Conservation (phyloP, 2,888 invertebrate species). For the Axea sp. region DNA sequence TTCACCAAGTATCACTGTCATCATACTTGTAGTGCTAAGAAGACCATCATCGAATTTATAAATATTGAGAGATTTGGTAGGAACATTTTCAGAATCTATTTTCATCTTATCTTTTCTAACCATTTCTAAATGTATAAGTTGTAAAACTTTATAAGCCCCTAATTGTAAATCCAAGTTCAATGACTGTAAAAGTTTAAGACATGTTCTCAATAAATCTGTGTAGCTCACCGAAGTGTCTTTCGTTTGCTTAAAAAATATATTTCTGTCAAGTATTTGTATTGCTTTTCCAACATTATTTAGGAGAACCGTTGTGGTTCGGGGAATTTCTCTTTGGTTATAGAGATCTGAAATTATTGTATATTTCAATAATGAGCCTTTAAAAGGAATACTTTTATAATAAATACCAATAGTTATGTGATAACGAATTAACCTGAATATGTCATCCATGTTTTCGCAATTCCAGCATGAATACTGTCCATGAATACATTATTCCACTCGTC, state of each 20-base stretch:
- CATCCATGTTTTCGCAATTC: conserved; percentile 81
- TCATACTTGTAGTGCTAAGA: conserved; percentile 78
- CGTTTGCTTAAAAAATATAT: conserved; percentile 65
- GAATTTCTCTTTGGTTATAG: conserved; percentile 66
- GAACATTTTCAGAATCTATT: conserved; percentile 78
- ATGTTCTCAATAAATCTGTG: conserved; percentile 73
- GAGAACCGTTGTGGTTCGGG: conserved; percentile 64
- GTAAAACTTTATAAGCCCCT: conserved; percentile 80
- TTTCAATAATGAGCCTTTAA: neutral
- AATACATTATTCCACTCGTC: conserved; percentile 91
- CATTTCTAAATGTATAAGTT: conserved; percentile 78
- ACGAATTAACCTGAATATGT: conserved; percentile 70
- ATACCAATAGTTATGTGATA: neutral
- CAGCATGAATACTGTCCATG: conserved; percentile 82
- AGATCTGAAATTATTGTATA: conserved; percentile 62
- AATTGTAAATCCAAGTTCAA: conserved; percentile 79
- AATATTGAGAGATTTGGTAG: conserved; percentile 78
- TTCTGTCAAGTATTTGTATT: conserved; percentile 69
- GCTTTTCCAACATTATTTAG: conserved; percentile 72
- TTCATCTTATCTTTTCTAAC: conserved; percentile 79
- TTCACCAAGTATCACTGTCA: conserved; percentile 81
- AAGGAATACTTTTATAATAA: neutral
- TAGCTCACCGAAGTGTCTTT: conserved; percentile 47
- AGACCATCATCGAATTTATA: conserved; percentile 79
- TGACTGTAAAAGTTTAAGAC: conserved; percentile 77